Percentiles rank a stretch among this genome's conserved stretches.
Evolutionary conservation across 2,888 invertebrate genomes (phyloP).

Genomic region (Drosophila heteroneura): DNA sequence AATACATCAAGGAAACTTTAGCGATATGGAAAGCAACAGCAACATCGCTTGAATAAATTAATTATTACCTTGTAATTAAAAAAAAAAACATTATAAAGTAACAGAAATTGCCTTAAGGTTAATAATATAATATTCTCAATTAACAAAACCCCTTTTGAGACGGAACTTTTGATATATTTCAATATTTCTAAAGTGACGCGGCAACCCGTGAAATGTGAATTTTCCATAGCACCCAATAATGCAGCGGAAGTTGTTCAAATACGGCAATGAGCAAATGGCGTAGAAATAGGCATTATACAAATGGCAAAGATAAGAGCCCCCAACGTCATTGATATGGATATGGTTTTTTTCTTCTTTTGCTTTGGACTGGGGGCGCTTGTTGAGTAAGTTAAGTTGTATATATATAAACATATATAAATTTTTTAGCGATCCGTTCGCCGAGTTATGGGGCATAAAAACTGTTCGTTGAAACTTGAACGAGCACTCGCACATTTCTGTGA

Average conservation of each 20-base stretch:
- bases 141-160: constrained; percentile 2
- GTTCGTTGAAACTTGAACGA: constrained; percentile 54
- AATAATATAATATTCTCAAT: constrained; percentile 1
- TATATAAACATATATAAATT: constrained; percentile 1
- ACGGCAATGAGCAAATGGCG: not conserved
- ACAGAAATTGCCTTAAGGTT: not conserved
- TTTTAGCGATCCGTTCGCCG: constrained; percentile 25
- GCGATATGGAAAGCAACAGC: not conserved
- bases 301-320: constrained; percentile 18
- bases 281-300: constrained; percentile 7
- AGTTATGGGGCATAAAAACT: constrained; percentile 66
- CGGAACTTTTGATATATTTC: not conserved
- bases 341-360: not conserved
- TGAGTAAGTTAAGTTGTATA: not conserved
- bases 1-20: not conserved
- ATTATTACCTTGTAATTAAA: not conserved
- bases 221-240: constrained; percentile 1
- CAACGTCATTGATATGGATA: constrained; percentile 14
- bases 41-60: not conserved
- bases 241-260: constrained; percentile 27
- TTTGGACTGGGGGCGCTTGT: constrained; percentile 2
- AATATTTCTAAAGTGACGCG: not conserved
- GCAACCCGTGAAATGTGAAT: constrained; percentile 11
- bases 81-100: not conserved
- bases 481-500: constrained; percentile 75